phyloP scores from a whole-genome alignment of 1,140 invertebrate genomes.

The Littorina saxatilis region DNA sequence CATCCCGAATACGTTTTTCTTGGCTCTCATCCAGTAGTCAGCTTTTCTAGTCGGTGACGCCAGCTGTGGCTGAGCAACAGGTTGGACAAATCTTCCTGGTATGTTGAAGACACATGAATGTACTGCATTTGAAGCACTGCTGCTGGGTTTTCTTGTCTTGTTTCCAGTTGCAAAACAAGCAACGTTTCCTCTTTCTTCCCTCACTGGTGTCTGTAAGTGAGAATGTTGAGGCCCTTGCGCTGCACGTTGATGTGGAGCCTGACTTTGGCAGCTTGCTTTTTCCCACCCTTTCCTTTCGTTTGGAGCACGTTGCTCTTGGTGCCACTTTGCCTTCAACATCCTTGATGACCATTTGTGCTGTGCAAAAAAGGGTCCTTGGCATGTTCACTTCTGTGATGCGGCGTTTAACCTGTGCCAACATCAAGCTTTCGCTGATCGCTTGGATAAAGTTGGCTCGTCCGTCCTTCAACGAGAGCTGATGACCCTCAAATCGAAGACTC shows the following conservation, averaged over 20 bases:
- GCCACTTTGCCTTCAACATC: not conserved
- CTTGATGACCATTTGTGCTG: not conserved
- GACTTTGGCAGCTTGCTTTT: too few species aligned
- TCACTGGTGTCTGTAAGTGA: not conserved
- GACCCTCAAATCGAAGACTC: not conserved
- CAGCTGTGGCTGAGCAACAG: too few species aligned
- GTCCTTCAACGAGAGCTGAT: not conserved
- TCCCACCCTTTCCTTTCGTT: not conserved
- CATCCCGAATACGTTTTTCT: too few species aligned
- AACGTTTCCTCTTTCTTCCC: not conserved
- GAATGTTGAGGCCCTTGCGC: not conserved
- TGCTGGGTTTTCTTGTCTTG: not conserved
- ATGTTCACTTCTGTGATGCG: not conserved
- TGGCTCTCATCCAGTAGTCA: too few species aligned
- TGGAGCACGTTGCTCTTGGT: not conserved
- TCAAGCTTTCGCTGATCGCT: not conserved
- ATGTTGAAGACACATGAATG: too few species aligned
- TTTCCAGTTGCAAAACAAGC: not conserved
- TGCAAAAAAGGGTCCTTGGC: not conserved
- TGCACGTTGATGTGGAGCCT: not conserved
- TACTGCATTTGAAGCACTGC: too few species aligned
- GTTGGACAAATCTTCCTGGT: too few species aligned
- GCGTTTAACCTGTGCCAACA: slow-evolving; percentile 3
- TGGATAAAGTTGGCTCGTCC: not conserved
- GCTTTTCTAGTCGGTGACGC: too few species aligned